Percentiles rank a stretch among this genome's conserved stretches.
Evolutionary conservation across 2,888 invertebrate genomes (phyloP).

Genomic region (Dendrolimus pini): DNA sequence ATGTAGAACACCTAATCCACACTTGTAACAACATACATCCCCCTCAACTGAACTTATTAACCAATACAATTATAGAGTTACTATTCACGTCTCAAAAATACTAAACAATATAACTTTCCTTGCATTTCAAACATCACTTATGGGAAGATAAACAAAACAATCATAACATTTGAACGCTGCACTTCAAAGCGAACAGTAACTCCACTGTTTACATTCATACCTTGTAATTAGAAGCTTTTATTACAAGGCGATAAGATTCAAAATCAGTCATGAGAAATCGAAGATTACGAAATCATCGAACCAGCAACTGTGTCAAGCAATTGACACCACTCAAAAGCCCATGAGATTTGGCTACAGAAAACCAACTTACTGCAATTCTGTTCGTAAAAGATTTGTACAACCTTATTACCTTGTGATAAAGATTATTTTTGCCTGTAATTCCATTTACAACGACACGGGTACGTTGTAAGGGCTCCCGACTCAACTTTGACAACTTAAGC

Average conservation of each 20-base stretch:
- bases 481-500: not conserved
- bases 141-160: not conserved
- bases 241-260: not conserved
- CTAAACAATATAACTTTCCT: not conserved
- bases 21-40: no score
- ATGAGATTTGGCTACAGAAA: slow-evolving; percentile 27
- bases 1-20: no score
- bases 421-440: not conserved
- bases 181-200: not conserved
- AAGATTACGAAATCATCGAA: slow-evolving; percentile 10
- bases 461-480: not conserved
- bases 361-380: not conserved
- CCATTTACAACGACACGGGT: not conserved
- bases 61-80: no score
- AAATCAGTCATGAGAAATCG: not conserved
- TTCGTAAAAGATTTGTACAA: not conserved
- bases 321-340: slow-evolving; percentile 41
- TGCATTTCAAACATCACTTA: not conserved
- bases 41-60: no score
- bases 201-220: not conserved
- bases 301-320: slow-evolving; percentile 36
- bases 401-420: not conserved
- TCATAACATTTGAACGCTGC: not conserved
- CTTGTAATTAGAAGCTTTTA: not conserved
- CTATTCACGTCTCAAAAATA: no score